phyloP scores from a whole-genome alignment of 2,888 invertebrate species.

The Meloe dianella region DNA sequence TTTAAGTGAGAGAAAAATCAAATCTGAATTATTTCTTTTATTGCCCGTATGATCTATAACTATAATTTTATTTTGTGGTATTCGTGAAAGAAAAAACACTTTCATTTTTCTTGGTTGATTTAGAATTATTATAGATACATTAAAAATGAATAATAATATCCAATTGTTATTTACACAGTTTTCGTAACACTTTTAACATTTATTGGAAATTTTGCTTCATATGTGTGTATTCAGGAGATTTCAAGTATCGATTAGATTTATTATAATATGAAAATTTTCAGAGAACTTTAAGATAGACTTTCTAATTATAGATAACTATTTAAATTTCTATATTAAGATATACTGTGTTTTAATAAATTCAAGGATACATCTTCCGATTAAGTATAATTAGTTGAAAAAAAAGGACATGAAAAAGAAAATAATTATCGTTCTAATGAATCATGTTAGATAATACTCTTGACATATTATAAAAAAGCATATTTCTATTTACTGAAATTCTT shows the following conservation, averaged over 20 bases:
- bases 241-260: not conserved
- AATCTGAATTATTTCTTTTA: too few relatives aligned
- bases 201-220: not conserved
- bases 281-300: not conserved
- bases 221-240: not conserved
- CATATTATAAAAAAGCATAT: not conserved
- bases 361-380: slow-evolving; percentile 5
- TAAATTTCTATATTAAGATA: slow-evolving; percentile 7
- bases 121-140: too few relatives aligned
- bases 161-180: too few relatives aligned
- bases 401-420: not conserved
- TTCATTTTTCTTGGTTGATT: too few relatives aligned
- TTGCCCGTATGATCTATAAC: too few relatives aligned
- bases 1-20: too few relatives aligned
- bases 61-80: too few relatives aligned
- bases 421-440: not conserved
- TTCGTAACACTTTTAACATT: too few relatives aligned
- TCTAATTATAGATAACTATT: slow-evolving; percentile 8
- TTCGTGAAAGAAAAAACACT: too few relatives aligned
- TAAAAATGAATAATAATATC: too few relatives aligned
- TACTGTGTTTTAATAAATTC: not conserved
- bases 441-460: not conserved
- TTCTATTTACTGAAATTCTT: too few relatives aligned
- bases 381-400: not conserved
- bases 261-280: not conserved